Conservation (phyloP, 2,797 vertebrate genomes). For the Brotula barbata region DNA sequence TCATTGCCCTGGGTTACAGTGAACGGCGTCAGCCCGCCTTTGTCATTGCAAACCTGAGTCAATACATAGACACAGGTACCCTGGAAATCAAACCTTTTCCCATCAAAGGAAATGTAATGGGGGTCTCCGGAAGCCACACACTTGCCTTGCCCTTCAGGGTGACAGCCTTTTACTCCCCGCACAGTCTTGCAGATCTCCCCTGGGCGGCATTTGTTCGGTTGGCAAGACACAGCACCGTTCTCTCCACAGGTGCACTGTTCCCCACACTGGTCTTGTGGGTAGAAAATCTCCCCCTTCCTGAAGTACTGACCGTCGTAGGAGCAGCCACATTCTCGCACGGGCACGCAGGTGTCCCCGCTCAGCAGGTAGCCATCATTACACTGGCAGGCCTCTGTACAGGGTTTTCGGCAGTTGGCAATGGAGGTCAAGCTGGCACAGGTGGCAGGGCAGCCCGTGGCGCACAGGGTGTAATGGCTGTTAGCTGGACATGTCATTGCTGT, state of each 20-base stretch:
- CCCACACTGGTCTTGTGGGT: slow-evolving; percentile 56
- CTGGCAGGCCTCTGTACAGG: slow-evolving; percentile 80
- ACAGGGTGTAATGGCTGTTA: slow-evolving; percentile 81
- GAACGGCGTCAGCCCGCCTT: slow-evolving; percentile 58
- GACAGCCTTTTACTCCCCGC: slow-evolving; percentile 70
- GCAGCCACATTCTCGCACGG: slow-evolving; percentile 81
- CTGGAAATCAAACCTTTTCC: slow-evolving; percentile 78
- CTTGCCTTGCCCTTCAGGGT: slow-evolving; percentile 68
- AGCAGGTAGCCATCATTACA: slow-evolving; percentile 78
- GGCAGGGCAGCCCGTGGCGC: slow-evolving; percentile 69
- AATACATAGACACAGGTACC: slow-evolving; percentile 80
- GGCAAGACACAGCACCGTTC: slow-evolving; percentile 65
- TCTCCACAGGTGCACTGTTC: slow-evolving; percentile 69
- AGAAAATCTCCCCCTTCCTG: slow-evolving; percentile 63
- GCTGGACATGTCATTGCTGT: slow-evolving; percentile 77
- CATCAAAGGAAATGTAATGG: slow-evolving; percentile 82
- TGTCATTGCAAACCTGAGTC: slow-evolving; percentile 67
- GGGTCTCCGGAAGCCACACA: slow-evolving; percentile 77
- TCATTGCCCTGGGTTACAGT: slow-evolving; percentile 73
- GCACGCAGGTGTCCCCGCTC: slow-evolving; percentile 78
- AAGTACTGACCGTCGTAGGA: slow-evolving; percentile 71
- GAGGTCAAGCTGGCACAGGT: slow-evolving; percentile 73
- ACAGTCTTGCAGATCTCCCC: slow-evolving; percentile 71
- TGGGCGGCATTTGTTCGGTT: slow-evolving; percentile 52
- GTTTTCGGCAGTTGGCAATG: slow-evolving; percentile 47